Evolutionary conservation across 2,113 vertebrate species (phyloP).

Genomic region (Numida meleagris): DNA sequence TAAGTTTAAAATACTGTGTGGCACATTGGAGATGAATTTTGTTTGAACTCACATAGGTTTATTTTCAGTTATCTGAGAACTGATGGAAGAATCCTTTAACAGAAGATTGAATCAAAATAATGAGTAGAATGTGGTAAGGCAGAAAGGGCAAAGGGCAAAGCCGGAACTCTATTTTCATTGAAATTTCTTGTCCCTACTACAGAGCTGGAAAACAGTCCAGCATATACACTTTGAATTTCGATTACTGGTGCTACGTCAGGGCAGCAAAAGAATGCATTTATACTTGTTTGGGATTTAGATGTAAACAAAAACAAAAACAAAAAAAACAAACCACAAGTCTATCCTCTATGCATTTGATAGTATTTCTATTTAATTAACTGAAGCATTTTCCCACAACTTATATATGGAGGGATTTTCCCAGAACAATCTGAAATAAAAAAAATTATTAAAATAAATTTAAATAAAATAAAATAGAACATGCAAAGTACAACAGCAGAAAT

Average conservation of each 20-base stretch:
- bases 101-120: neutral
- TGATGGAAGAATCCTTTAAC: neutral
- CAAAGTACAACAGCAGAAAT: neutral
- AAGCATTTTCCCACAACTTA: neutral
- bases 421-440: neutral
- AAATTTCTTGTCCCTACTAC: neutral
- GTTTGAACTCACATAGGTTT: neutral
- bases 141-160: neutral
- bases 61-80: neutral
- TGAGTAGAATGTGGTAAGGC: neutral
- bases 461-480: neutral
- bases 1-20: constrained; percentile 1
- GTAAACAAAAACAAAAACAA: neutral
- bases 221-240: neutral
- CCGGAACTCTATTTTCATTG: neutral
- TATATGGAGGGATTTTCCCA: neutral
- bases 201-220: neutral
- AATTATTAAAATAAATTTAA: neutral
- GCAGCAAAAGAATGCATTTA: neutral
- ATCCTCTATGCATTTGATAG: neutral
- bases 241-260: neutral
- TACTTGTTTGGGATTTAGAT: neutral
- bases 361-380: neutral
- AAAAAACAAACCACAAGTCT: neutral
- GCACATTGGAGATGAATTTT: neutral